Evolutionary conservation across 2,797 vertebrate species (phyloP).

Genomic region (Brachymystax lenok): DNA sequence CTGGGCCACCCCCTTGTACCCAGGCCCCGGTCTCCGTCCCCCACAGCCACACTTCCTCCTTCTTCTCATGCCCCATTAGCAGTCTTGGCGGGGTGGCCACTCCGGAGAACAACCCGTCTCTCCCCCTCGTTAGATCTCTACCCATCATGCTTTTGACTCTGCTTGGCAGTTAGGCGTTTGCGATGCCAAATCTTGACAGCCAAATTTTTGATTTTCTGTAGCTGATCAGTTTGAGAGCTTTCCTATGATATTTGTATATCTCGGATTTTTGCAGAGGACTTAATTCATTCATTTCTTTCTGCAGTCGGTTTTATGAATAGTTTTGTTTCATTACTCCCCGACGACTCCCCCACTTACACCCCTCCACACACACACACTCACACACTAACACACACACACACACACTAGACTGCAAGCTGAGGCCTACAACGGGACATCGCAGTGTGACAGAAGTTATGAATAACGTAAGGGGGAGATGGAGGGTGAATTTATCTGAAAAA

Average conservation of each 20-base stretch:
- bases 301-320: not conserved
- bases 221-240: not conserved
- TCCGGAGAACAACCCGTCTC: no score
- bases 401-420: not conserved
- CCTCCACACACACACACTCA: no score
- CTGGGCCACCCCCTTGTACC: constrained; percentile 14
- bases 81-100: not conserved
- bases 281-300: not conserved
- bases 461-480: not conserved
- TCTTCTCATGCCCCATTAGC: constrained; percentile 10
- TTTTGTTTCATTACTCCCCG: not conserved
- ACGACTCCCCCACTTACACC: no score
- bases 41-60: constrained; percentile 6
- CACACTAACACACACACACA: not conserved
- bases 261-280: no score
- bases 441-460: constrained; percentile 1
- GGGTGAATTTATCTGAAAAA: not conserved
- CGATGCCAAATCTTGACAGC: not conserved
- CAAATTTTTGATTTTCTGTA: not conserved
- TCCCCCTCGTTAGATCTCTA: not conserved
- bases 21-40: no score
- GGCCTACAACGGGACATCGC: not conserved
- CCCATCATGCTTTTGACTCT: no score
- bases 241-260: not conserved
- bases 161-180: no score